Evolutionary conservation across 1,140 invertebrate genomes (phyloP).

Genomic region (Apis florea): DNA sequence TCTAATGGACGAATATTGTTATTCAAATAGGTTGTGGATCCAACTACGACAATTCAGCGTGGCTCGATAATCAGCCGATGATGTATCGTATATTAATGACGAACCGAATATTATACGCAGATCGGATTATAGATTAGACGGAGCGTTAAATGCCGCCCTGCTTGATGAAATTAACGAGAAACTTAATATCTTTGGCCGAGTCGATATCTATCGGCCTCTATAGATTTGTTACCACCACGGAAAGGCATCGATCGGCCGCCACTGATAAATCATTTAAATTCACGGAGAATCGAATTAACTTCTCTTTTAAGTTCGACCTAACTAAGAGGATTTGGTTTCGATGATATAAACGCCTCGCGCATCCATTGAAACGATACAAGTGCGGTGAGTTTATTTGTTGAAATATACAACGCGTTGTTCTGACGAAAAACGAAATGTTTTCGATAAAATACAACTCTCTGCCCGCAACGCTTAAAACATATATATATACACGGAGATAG

Average conservation of each 20-base stretch:
- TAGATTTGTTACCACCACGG: conserved; percentile 22
- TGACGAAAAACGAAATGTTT: too few relatives aligned
- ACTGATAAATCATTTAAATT: conserved; percentile 50
- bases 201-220: conserved; percentile 17
- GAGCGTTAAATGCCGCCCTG: conserved; percentile 48
- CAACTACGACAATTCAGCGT: conserved; percentile 25
- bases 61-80: conserved; percentile 65
- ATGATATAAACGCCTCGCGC: conserved; percentile 22
- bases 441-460: too few relatives aligned
- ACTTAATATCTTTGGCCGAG: not conserved
- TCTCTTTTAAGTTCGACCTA: not conserved
- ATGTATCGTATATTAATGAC: conserved; percentile 75
- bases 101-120: conserved; percentile 60
- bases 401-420: too few relatives aligned
- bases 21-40: conserved; percentile 71
- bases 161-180: conserved; percentile 59
- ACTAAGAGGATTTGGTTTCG: conserved; percentile 42
- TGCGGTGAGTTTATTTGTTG: not conserved
- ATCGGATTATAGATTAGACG: conserved; percentile 68
- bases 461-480: too few relatives aligned
- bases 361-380: not conserved
- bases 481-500: too few relatives aligned
- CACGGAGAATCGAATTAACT: conserved; percentile 44
- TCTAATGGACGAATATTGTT: conserved; percentile 71
- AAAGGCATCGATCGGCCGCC: conserved; percentile 22